Conservation (phyloP, 2,797 vertebrate genomes). For the Synaphobranchus kaupii region DNA sequence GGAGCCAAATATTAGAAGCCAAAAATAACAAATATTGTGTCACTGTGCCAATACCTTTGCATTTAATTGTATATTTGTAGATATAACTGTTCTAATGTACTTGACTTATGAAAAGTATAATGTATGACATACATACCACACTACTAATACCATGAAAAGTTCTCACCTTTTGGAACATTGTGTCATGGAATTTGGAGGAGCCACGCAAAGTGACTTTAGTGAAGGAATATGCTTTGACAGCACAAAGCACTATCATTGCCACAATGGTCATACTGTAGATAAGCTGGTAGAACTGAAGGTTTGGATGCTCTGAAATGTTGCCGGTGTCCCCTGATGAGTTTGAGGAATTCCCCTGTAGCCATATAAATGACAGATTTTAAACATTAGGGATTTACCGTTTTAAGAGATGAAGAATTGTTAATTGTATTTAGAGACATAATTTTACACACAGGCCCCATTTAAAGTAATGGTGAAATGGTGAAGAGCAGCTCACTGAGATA, state of each 20-base stretch:
- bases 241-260: slow-evolving; percentile 53
- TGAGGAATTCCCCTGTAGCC: slow-evolving; percentile 3
- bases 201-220: slow-evolving; percentile 69
- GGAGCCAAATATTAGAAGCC: too few species aligned
- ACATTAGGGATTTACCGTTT: not conserved
- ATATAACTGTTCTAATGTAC: too few species aligned
- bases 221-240: slow-evolving; percentile 68
- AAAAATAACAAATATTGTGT: too few species aligned
- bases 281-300: slow-evolving; percentile 66
- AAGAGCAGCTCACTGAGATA: not conserved
- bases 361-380: not conserved
- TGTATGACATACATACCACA: not conserved
- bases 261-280: slow-evolving; percentile 62
- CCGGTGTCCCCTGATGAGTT: slow-evolving; percentile 10
- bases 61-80: too few species aligned
- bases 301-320: slow-evolving; percentile 60
- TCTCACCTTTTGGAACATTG: slow-evolving; percentile 73
- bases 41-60: too few species aligned
- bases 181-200: slow-evolving; percentile 70
- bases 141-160: not conserved
- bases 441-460: not conserved
- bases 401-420: not conserved
- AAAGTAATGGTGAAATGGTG: not conserved
- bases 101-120: too few species aligned
- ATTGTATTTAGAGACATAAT: not conserved